Percentiles rank a stretch among this genome's conserved stretches.
These are phyloP conservation scores for Cistogaster globosa DNA, from an alignment of 2,888 invertebrate genomes.

Conservation along the genomic window DNA sequence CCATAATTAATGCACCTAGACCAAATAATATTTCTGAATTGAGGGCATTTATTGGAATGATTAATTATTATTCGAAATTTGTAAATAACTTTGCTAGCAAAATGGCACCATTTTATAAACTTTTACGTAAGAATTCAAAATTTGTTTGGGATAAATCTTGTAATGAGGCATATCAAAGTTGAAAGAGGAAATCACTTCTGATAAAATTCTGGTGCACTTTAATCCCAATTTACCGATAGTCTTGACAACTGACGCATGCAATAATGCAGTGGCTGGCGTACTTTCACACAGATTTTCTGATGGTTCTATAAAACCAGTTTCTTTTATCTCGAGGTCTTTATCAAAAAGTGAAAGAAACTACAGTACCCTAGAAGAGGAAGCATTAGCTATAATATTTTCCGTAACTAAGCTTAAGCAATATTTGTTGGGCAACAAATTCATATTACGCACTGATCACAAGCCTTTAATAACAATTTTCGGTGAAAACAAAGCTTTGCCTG, in stretches of 20 bases:
- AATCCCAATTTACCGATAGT: slow-evolving; percentile 45
- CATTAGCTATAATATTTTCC: slow-evolving; percentile 54
- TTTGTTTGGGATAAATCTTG: slow-evolving; percentile 10
- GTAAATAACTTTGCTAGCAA: slow-evolving; percentile 1
- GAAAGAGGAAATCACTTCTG: slow-evolving; percentile 34
- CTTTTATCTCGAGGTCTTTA: slow-evolving; percentile 45
- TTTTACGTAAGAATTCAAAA: slow-evolving; percentile 29
- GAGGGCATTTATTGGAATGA: slow-evolving; percentile 8
- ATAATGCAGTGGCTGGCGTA: slow-evolving; percentile 43
- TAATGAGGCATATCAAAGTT: neutral
- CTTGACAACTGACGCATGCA: slow-evolving; percentile 30
- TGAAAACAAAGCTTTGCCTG: slow-evolving; percentile 29
- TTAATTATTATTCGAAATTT: slow-evolving; percentile 31
- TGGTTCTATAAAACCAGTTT: slow-evolving; percentile 34
- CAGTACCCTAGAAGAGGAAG: slow-evolving; percentile 51
- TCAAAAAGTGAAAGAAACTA: slow-evolving; percentile 18
- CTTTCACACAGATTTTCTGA: slow-evolving; percentile 39
- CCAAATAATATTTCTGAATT: slow-evolving; percentile 16
- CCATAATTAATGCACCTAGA: slow-evolving; percentile 9
- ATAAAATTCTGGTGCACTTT: slow-evolving; percentile 41
- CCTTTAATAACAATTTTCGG: slow-evolving; percentile 59
- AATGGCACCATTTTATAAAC: slow-evolving; percentile 20
- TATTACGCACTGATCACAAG: slow-evolving; percentile 58
- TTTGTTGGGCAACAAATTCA: slow-evolving; percentile 55
- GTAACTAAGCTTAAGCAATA: slow-evolving; percentile 67